phyloP scores from a whole-genome alignment of 1,140 invertebrate genomes.

The Rhizoglyphus robini region DNA sequence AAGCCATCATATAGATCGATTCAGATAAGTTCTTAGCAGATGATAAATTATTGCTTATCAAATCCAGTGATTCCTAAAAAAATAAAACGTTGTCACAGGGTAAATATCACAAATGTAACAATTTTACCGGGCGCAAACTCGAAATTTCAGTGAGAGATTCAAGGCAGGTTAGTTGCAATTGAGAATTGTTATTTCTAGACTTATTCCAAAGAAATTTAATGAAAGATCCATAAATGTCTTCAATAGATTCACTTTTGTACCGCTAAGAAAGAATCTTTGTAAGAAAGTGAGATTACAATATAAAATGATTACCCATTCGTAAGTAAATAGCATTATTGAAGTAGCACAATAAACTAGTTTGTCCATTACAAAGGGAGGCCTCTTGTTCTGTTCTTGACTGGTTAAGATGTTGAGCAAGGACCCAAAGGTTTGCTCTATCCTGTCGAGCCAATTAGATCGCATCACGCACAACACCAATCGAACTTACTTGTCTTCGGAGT shows the following conservation, averaged over 20 bases:
- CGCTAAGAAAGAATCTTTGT: not conserved
- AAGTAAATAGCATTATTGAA: not conserved
- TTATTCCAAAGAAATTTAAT: not conserved
- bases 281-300: not conserved
- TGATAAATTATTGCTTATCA: not conserved
- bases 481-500: constrained; percentile 16
- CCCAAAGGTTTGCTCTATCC: constrained; percentile 16
- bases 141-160: not conserved
- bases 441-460: too few species aligned
- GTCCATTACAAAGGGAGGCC: not conserved
- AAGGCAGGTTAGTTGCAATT: not conserved
- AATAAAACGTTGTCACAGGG: not conserved
- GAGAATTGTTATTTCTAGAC: not conserved
- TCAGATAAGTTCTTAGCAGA: not conserved
- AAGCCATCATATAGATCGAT: not conserved
- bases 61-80: not conserved
- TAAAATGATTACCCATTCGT: constrained; percentile 1
- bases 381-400: not conserved
- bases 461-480: too few species aligned
- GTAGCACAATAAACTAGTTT: constrained; percentile 16
- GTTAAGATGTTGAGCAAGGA: constrained; percentile 13
- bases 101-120: not conserved
- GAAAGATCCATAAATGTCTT: not conserved
- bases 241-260: not conserved
- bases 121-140: not conserved